Percentiles rank a stretch among this genome's conserved stretches.
Conservation (phyloP, 1,140 invertebrate genomes). For the Nixonia krombeini region DNA sequence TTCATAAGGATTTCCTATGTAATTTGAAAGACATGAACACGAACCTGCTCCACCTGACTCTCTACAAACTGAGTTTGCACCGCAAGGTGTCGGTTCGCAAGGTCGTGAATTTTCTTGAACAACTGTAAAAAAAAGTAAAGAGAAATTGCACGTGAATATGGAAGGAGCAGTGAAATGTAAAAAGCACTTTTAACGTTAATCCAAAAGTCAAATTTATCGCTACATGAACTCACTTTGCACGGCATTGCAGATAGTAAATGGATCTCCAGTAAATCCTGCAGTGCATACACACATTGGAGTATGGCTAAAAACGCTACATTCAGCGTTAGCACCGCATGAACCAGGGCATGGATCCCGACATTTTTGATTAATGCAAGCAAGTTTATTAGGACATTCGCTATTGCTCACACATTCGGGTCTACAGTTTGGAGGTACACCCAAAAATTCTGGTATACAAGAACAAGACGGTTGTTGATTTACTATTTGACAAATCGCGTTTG, state of each 20-base stretch:
- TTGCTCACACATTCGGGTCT: constrained; percentile 72
- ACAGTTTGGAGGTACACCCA: constrained; percentile 69
- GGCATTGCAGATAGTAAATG: constrained; percentile 68
- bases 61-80: constrained; percentile 77
- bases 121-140: neutral
- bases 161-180: constrained; percentile 77
- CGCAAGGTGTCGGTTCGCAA: constrained; percentile 78
- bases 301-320: constrained; percentile 75
- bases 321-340: constrained; percentile 74
- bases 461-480: constrained; percentile 76
- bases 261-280: constrained; percentile 71
- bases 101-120: constrained; percentile 61
- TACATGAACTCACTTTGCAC: constrained; percentile 22
- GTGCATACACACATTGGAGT: constrained; percentile 74
- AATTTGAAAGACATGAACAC: constrained; percentile 78
- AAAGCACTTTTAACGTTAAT: too few relatives aligned
- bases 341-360: constrained; percentile 73
- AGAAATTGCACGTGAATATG: constrained; percentile 68
- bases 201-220: too few relatives aligned
- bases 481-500: constrained; percentile 77
- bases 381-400: constrained; percentile 71
- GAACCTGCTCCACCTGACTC: constrained; percentile 75
- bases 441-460: constrained; percentile 68
- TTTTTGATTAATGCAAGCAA: constrained; percentile 74
- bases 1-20: constrained; percentile 81